These are phyloP conservation scores for Dendrolimus houi DNA, from an alignment of 2,888 invertebrate species.

Conservation along the genomic window DNA sequence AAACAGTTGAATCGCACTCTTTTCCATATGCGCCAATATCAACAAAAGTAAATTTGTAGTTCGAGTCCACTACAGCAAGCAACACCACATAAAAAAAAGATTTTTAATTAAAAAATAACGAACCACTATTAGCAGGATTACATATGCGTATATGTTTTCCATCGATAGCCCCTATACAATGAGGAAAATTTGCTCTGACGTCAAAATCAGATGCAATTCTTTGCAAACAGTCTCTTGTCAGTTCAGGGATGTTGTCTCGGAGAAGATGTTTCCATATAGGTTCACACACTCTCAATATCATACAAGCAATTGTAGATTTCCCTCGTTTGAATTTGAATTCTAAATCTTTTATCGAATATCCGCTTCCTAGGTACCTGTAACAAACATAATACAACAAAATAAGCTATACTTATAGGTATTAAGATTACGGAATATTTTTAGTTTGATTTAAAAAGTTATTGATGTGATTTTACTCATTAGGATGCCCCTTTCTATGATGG, in stretches of 20 bases:
- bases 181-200: slow-evolving; percentile 10
- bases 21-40: slow-evolving; percentile 16
- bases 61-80: slow-evolving; percentile 12
- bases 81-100: slow-evolving; percentile 11
- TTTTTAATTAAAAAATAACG: slow-evolving; percentile 10
- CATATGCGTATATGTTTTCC: slow-evolving; percentile 9
- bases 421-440: too few relatives aligned
- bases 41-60: slow-evolving; percentile 11
- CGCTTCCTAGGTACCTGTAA: slow-evolving; percentile 18
- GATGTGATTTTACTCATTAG: too few relatives aligned
- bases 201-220: slow-evolving; percentile 4
- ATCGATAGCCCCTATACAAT: slow-evolving; percentile 12
- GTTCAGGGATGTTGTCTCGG: slow-evolving; percentile 9
- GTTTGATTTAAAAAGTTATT: too few relatives aligned
- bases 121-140: slow-evolving; percentile 7
- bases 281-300: slow-evolving; percentile 15
- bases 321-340: slow-evolving; percentile 18
- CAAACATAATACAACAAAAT: slow-evolving; percentile 5
- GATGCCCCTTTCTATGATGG: too few relatives aligned
- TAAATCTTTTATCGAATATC: slow-evolving; percentile 19
- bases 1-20: slow-evolving; percentile 16
- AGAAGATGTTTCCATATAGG: slow-evolving; percentile 15
- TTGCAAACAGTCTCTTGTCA: too few relatives aligned
- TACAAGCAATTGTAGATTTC: slow-evolving; percentile 10
- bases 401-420: too few relatives aligned